Evolutionary conservation across 2,113 vertebrate species (phyloP).

Genomic region (Platysteira castanea): DNA sequence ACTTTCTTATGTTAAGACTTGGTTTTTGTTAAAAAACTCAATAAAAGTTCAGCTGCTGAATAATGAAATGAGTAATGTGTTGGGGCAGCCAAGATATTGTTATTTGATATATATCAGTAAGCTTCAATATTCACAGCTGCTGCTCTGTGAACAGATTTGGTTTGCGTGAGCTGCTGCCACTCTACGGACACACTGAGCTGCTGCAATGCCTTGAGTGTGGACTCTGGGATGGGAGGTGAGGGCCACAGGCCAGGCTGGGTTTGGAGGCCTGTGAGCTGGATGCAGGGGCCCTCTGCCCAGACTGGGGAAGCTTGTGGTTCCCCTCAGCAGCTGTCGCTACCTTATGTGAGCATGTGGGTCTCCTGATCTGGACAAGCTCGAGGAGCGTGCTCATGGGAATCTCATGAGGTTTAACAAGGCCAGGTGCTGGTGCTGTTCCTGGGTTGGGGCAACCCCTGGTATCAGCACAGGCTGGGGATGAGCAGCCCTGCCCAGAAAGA

Average conservation of each 20-base stretch:
- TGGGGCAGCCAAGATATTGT: not conserved
- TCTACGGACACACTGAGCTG: not conserved
- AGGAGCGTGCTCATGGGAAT: not conserved
- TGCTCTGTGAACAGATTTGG: not conserved
- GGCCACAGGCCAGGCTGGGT: not conserved
- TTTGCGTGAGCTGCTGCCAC: not conserved
- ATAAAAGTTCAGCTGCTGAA: not conserved
- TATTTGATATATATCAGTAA: not conserved
- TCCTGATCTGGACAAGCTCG: not conserved
- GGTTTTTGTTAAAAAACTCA: not conserved
- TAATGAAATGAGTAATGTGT: not conserved
- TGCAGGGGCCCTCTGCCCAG: not conserved
- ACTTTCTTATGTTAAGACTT: not conserved
- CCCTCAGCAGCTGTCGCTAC: not conserved
- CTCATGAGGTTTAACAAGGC: not conserved
- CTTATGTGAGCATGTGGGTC: not conserved
- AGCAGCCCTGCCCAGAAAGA: not conserved
- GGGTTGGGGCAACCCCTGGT: fast-evolving
- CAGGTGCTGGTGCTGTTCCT: not conserved
- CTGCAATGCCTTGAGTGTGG: not conserved
- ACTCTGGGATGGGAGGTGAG: not conserved
- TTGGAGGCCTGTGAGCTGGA: not conserved
- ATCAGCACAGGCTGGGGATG: not conserved
- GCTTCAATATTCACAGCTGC: fast-evolving
- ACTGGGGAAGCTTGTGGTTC: not conserved